Conservation (phyloP, 2,113 vertebrate species). For the Pterocles burchelli region DNA sequence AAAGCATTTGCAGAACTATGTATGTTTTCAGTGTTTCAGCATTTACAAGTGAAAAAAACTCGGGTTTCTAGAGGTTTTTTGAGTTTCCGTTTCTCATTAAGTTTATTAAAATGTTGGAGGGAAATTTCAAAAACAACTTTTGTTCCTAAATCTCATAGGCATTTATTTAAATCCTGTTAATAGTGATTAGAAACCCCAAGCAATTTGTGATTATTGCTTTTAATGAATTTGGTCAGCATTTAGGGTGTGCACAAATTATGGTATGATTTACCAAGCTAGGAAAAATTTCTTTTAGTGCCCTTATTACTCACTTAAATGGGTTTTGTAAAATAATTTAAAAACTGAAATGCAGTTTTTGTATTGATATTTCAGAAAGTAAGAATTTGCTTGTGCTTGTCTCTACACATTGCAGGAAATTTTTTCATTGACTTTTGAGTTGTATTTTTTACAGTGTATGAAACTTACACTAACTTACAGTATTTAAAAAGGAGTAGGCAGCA, state of each 20-base stretch:
- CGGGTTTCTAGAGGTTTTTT: constrained; percentile 18
- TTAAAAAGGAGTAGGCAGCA: neutral
- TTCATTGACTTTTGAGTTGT: neutral
- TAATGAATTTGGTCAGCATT: constrained; percentile 58
- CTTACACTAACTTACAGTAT: neutral
- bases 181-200: constrained; percentile 60
- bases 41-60: constrained; percentile 43
- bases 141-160: constrained; percentile 53
- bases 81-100: constrained; percentile 59
- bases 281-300: constrained; percentile 9
- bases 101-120: constrained; percentile 57
- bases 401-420: neutral
- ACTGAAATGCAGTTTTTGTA: neutral
- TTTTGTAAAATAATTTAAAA: neutral
- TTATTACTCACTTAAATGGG: neutral
- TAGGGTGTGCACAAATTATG: constrained; percentile 32
- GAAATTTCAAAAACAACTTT: constrained; percentile 48
- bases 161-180: constrained; percentile 65
- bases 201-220: constrained; percentile 57
- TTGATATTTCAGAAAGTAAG: neutral
- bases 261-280: neutral
- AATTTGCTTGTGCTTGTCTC: neutral
- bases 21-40: constrained; percentile 38
- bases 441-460: neutral
- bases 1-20: constrained; percentile 19